A percentile compares a stretch with the other conserved stretches of the same genome.
These are phyloP conservation scores for Melieria picta DNA, from an alignment of 2,888 invertebrate genomes.

Conservation along the genomic window DNA sequence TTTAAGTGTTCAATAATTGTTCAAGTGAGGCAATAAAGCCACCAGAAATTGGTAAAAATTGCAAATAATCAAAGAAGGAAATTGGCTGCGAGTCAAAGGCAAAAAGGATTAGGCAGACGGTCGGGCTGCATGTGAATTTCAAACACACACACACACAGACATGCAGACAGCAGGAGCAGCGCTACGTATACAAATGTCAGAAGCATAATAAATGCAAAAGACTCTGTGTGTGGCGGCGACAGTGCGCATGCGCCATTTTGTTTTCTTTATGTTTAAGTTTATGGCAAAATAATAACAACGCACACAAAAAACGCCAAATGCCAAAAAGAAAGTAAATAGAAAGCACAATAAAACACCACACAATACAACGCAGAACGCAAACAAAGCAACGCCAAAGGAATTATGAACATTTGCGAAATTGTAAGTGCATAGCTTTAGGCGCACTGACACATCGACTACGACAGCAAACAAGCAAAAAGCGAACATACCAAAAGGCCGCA, in stretches of 20 bases:
- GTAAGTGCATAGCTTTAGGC: too few relatives aligned
- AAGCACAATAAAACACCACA: not conserved
- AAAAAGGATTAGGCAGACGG: too few relatives aligned
- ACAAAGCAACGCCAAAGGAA: too few relatives aligned
- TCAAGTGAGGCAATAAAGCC: too few relatives aligned
- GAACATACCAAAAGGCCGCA: not conserved
- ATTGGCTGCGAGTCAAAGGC: too few relatives aligned
- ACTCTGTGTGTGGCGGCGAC: too few relatives aligned
- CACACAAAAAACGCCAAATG: not conserved
- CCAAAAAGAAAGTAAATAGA: not conserved
- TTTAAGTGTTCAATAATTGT: too few relatives aligned
- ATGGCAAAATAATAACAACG: slow-evolving; percentile 15
- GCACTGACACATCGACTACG: not conserved
- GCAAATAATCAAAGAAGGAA: not conserved
- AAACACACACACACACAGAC: too few relatives aligned
- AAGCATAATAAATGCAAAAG: not conserved
- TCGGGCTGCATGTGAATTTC: too few relatives aligned
- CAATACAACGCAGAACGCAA: not conserved
- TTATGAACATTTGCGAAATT: too few relatives aligned
- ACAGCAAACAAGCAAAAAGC: not conserved
- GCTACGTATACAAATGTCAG: slow-evolving; percentile 3
- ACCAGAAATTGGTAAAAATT: not conserved
- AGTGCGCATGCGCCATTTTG: slow-evolving; percentile 10
- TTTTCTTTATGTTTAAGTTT: slow-evolving; percentile 12
- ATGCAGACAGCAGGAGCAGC: too few relatives aligned